Evolutionary conservation across 2,888 invertebrate genomes (phyloP).

Genomic region (Belgica antarctica): DNA sequence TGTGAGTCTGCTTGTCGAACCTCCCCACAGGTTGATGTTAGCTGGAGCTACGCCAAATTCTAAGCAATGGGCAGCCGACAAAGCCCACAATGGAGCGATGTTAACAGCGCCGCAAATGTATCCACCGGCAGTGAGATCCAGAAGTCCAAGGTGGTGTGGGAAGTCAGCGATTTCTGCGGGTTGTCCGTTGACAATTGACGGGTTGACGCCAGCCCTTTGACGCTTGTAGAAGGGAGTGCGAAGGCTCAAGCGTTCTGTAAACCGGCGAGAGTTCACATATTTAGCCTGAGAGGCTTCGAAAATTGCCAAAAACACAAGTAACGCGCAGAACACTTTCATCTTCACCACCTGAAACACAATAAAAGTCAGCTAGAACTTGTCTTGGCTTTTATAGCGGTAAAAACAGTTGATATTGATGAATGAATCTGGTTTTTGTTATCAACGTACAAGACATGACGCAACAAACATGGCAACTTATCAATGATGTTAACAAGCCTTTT

Average conservation of each 20-base stretch:
- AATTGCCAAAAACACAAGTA: neutral
- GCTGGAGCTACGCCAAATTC: neutral
- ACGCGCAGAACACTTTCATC: neutral
- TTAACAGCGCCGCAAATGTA: slow-evolving; percentile 30
- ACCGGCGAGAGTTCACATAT: no score
- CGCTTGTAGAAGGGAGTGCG: slow-evolving; percentile 4
- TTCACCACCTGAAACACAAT: neutral
- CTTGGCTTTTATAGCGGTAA: neutral
- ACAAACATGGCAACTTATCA: neutral
- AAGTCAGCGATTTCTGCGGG: neutral
- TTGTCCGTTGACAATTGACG: neutral
- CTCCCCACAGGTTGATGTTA: slow-evolving; percentile 35
- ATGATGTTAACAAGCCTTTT: no score
- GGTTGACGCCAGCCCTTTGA: neutral
- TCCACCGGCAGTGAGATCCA: slow-evolving; percentile 14
- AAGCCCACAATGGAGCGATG: neutral
- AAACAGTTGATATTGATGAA: neutral
- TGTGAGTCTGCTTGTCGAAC: neutral
- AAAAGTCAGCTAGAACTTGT: neutral
- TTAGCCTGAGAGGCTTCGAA: neutral
- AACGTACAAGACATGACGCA: neutral
- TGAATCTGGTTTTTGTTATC: slow-evolving; percentile 9
- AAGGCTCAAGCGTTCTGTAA: neutral
- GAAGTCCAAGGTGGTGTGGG: slow-evolving; percentile 7
- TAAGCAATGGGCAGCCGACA: slow-evolving; percentile 21